Percentiles rank a stretch among this genome's conserved stretches.
Evolutionary conservation across 2,797 vertebrate genomes (phyloP).

Genomic region (Varecia variegata): DNA sequence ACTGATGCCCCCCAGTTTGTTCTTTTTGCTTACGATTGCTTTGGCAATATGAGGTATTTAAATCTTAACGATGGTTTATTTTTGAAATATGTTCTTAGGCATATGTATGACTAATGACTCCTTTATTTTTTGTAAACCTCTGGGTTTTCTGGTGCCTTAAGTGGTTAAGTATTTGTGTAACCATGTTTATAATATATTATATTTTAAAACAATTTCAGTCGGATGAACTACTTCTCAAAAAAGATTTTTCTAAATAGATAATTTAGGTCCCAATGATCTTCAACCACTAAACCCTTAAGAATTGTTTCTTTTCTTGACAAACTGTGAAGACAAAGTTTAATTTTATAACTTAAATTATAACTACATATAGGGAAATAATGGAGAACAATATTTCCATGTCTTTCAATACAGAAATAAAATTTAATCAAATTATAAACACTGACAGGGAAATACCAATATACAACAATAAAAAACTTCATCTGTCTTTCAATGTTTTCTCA

Average conservation of each 20-base stretch:
- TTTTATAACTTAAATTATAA: background rate
- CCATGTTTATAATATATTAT: background rate
- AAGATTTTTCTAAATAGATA: background rate
- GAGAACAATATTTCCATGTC: background rate
- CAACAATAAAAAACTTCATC: background rate
- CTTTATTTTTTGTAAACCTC: background rate
- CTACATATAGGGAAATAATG: background rate
- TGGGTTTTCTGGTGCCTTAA: background rate
- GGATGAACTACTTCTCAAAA: background rate
- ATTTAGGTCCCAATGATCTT: background rate
- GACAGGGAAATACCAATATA: background rate
- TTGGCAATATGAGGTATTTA: background rate
- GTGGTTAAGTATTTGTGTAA: background rate
- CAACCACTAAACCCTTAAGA: background rate
- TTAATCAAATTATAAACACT: background rate
- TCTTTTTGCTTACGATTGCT: too few species aligned
- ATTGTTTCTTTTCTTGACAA: background rate
- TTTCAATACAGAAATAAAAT: constrained; percentile 3
- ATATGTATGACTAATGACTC: background rate
- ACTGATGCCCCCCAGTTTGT: too few species aligned
- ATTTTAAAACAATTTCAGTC: background rate
- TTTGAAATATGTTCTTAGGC: background rate
- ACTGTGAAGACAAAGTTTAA: background rate
- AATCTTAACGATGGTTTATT: background rate
- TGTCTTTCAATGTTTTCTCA: background rate